Base-by-base conservation (phyloP, 2,888 invertebrate genomes). In the Notodonta ziczac region DNA sequence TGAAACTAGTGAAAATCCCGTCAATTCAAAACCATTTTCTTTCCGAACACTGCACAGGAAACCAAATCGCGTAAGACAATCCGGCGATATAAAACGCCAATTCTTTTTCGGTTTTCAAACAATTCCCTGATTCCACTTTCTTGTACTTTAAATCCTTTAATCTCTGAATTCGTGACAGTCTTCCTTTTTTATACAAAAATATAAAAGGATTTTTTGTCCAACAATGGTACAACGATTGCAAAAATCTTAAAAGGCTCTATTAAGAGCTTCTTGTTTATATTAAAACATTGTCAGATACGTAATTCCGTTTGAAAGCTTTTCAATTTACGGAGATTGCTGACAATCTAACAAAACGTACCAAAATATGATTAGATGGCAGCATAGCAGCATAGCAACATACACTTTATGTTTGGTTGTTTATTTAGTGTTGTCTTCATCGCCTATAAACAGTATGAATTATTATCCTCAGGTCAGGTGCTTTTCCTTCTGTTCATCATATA, bases 141-240 rank as follows among this genome's bases (percentile, higher is more conserved):
- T 53, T 56, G 55, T 60, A 14, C 39, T 65, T 61, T 61, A 54
- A 69, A 72, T 63, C 67, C 67, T 69, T 69, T 69, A 55, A 69
- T 63, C 63, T 62, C 55, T 24, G 35, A 56, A 59, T 51, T 62
- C 7, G 10, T 63, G 57, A 60, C 54, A 51, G 56, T 53, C 16
- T 24, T 24, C 51, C 7, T 66, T 70, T n/a, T 62, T 56, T 63
- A n/a, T 3, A 24, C 14, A 16, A 56, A 48, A 7, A 9, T 10
- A 42, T 10, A 48, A 48, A 13, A n/a, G 48, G 13, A 24, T 24
- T 24, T 24, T 48, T 48, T 48, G 48, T 48, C 0, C 6, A 51
- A 51, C 9, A 24, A 51, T 24, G 24, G 24, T 8, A 14, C n/a
- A n/a, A 51, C 9, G 24, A 24, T 24, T 51, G 51, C 7, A 9